Conservation (phyloP, 2,113 vertebrate species). For the Hystrix cristata region DNA sequence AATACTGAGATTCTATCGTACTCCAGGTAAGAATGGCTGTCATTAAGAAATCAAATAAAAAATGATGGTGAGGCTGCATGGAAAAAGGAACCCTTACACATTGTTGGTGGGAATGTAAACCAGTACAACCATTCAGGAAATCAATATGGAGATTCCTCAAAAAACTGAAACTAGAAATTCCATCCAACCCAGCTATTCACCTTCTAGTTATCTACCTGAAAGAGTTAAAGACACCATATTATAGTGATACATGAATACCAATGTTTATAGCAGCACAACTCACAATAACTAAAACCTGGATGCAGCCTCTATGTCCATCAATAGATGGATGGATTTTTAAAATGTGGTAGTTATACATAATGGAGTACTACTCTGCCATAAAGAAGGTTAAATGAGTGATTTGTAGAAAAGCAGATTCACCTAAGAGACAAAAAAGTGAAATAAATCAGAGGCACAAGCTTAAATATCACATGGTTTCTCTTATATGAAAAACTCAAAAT, state of each 20-base stretch:
- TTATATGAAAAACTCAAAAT: neutral
- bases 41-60: neutral
- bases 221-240: neutral
- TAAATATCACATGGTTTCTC: neutral
- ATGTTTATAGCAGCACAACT: neutral
- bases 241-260: neutral
- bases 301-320: neutral
- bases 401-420: neutral
- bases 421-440: neutral
- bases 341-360: neutral
- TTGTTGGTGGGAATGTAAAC: neutral
- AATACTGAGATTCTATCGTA: neutral
- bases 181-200: neutral
- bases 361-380: neutral
- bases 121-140: neutral
- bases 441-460: neutral
- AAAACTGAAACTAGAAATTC: neutral
- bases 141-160: neutral
- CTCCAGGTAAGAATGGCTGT: neutral
- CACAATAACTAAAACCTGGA: neutral
- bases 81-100: neutral
- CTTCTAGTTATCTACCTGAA: neutral
- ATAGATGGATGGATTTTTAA: neutral
- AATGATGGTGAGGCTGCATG: neutral
- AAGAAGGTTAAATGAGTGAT: neutral